Base-by-base conservation (phyloP, 2,888 invertebrate genomes). In the Eudemis profundana region DNA sequence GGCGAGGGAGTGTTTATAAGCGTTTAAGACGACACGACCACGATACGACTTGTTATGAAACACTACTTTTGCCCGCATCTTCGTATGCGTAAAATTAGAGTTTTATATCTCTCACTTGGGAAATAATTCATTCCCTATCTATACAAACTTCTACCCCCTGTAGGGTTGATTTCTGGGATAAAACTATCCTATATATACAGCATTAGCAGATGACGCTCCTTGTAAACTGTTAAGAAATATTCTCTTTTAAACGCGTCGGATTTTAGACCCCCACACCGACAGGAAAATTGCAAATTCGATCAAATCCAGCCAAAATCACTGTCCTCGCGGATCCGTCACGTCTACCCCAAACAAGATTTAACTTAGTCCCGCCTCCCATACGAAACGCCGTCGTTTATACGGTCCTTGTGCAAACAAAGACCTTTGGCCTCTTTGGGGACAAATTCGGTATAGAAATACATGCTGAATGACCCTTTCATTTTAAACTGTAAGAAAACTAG, bases 401-500 rank as follows among this genome's bases (percentile, higher is more conserved):
- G 56, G 50, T 54, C 36, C 14, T 36, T 57, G 49, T 42, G 42
- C 33, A 54, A 47, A 61, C 60, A 66, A 44, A 66, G 49, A 36
- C 61, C 54, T 33, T 38, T 23, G 29, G 44, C 46, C 60, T 60
- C 60, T 60, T 40, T 60, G 23, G 47, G 65, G 59, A 60, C 59
- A 40, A 59, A 59, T 59, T 46, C 36, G 51, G 40, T 53, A 53
- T 53, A 60, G 59, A 65, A 60, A 47, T 29, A 59, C 53, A 51
- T 27, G 36, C 50, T 38, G 51, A 59, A 65, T 59, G 59, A 59
- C 51, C 53, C 17, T 65, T 65, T 65, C 44, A 65, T 59, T 65
- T 44, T 21, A 60, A 59, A 59, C 47, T 47, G 46, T 53, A 64
- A 59, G 64, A 64, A 44, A 46, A 51, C 40, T 64, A 57, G 50